Evolutionary conservation across 1,140 invertebrate species (phyloP).

Genomic region (Apis mellifera): Amel_HAv3.1 CM009936.2:12000501-12001000

Average conservation of each 20-base stretch:
- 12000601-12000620: neutral
- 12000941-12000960: neutral
- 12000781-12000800: neutral
- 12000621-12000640: constrained; percentile 21
- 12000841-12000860: no score
- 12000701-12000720: neutral
- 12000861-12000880: no score
- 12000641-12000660: neutral
- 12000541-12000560: neutral
- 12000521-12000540: neutral
- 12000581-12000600: constrained; percentile 7
- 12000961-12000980: constrained; percentile 5
- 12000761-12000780: neutral
- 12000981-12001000: neutral
- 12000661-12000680: neutral
- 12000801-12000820: neutral
- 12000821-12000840: no score
- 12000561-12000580: neutral
- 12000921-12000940: neutral
- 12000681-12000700: neutral
- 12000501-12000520: neutral
- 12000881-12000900: no score
- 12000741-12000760: neutral
- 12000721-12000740: neutral
- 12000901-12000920: neutral